phyloP scores from a whole-genome alignment of 2,113 vertebrate species.

The Anser cygnoides region DNA sequence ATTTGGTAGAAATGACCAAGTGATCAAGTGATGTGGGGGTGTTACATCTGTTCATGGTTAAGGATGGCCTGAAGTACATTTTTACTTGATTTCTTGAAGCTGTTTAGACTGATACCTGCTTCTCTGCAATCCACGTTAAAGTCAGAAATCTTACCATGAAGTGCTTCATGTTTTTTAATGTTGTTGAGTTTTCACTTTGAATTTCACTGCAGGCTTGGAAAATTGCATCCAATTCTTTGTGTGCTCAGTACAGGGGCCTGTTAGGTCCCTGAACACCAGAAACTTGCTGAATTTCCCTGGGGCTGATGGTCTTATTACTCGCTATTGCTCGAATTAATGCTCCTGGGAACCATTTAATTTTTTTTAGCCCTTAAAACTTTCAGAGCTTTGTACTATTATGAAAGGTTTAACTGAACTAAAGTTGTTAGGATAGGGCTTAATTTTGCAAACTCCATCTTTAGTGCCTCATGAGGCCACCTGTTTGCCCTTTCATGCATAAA shows the following conservation, averaged over 20 bases:
- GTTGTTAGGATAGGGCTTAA: conserved; percentile 15
- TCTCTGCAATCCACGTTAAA: background rate
- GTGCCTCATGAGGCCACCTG: background rate
- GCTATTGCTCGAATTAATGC: background rate
- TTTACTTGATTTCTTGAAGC: background rate
- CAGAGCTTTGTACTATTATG: background rate
- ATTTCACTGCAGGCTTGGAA: conserved; percentile 29
- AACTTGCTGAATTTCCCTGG: conserved; percentile 33
- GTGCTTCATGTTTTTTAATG: background rate
- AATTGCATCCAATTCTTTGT: background rate
- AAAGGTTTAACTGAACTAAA: conserved; percentile 6
- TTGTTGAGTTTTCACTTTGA: background rate
- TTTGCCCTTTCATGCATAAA: background rate
- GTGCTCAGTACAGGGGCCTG: background rate
- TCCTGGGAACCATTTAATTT: conserved; percentile 1
- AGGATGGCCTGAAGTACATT: background rate
- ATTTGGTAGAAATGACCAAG: background rate
- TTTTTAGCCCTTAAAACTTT: conserved; percentile 46
- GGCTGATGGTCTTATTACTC: conserved; percentile 5
- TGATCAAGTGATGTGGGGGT: background rate
- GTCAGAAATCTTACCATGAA: background rate
- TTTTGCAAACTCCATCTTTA: background rate
- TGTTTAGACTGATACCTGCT: background rate
- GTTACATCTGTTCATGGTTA: background rate
- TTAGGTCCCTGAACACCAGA: background rate